These are phyloP conservation scores for Sebastes iracundus DNA, from an alignment of 2,797 vertebrate species.

Conservation along the genomic window DNA sequence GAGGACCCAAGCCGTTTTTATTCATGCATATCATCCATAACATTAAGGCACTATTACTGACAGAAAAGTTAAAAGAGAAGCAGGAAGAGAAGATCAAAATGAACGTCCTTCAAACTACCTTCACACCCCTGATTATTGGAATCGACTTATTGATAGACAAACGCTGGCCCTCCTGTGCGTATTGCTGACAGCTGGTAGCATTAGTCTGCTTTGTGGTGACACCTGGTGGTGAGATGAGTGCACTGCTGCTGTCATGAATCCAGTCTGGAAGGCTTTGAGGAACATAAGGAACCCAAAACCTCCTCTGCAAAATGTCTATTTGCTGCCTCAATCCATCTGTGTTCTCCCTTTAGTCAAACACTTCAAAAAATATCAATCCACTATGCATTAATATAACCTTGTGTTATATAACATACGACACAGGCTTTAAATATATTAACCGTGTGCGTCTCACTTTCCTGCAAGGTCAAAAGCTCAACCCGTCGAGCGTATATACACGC, in stretches of 20 bases:
- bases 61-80: background rate
- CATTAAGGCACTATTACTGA: background rate
- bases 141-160: conserved; percentile 15
- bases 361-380: background rate
- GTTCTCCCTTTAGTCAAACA: background rate
- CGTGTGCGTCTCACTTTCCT: conserved; percentile 10
- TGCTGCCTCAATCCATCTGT: background rate
- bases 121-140: background rate
- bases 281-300: background rate
- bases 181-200: background rate
- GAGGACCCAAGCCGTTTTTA: background rate
- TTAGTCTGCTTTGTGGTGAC: conserved; percentile 56
- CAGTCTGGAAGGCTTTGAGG: background rate
- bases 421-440: background rate
- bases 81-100: background rate
- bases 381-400: background rate
- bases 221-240: conserved; percentile 55
- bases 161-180: background rate
- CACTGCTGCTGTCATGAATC: conserved; percentile 35
- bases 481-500: background rate
- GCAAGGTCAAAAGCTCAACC: conserved; percentile 55
- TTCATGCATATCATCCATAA: background rate
- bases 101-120: conserved; percentile 25
- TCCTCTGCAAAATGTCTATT: background rate
- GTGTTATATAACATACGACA: background rate